phyloP scores from a whole-genome alignment of 2,113 vertebrate genomes.

The Numida meleagris region DNA sequence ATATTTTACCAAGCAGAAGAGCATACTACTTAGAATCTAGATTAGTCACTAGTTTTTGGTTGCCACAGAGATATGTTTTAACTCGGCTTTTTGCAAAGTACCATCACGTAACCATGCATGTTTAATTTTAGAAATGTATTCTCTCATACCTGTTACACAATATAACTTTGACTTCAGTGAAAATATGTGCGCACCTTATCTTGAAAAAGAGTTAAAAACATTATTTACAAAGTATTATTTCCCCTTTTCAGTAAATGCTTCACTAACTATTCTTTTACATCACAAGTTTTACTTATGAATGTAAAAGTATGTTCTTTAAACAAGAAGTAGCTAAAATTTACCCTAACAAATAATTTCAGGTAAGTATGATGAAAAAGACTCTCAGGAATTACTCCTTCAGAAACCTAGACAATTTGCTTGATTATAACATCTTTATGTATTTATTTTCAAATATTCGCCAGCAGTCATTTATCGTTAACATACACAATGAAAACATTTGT shows the following conservation, averaged over 20 bases:
- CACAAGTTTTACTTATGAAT: background rate
- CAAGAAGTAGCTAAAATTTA: background rate
- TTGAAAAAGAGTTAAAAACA: background rate
- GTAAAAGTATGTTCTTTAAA: background rate
- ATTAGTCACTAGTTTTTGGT: background rate
- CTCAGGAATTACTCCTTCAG: background rate
- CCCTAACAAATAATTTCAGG: background rate
- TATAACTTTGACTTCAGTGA: background rate
- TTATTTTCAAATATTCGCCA: background rate
- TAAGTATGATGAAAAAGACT: background rate
- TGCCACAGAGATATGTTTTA: background rate
- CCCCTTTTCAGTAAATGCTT: background rate
- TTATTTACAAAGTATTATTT: background rate
- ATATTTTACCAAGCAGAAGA: background rate
- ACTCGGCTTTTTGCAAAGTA: background rate
- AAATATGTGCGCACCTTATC: background rate
- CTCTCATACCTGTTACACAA: background rate
- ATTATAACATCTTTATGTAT: background rate
- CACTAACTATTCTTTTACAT: background rate
- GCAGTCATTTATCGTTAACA: background rate
- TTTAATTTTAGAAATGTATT: background rate
- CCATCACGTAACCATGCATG: background rate
- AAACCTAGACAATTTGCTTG: background rate
- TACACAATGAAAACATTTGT: no score
- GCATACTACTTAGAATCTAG: background rate